These are phyloP conservation scores for Noctilio leporinus DNA, from an alignment of 2,113 vertebrate species.

Conservation along the genomic window DNA sequence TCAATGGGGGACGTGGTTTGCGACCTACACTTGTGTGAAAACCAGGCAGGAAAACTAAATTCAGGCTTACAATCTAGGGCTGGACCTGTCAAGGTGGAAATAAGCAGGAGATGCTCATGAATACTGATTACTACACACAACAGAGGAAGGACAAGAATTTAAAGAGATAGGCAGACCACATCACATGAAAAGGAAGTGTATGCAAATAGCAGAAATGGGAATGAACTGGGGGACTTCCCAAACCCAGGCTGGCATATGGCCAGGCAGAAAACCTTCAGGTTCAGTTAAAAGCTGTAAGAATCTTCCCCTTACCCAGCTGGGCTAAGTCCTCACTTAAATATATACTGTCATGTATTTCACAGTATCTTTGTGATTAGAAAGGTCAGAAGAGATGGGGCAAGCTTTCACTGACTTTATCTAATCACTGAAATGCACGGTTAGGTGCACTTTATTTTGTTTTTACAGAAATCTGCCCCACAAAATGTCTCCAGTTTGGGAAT, in stretches of 20 bases:
- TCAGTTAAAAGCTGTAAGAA: not conserved
- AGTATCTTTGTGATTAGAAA: not conserved
- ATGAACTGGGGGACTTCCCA: not conserved
- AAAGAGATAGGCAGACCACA: not conserved
- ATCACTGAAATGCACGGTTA: not conserved
- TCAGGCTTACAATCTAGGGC: not conserved
- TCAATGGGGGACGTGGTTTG: constrained; percentile 41
- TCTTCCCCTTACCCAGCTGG: not conserved
- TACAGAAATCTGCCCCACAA: not conserved
- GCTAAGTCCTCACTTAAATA: not conserved
- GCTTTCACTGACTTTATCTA: not conserved
- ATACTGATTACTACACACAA: not conserved
- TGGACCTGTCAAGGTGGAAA: constrained; percentile 6
- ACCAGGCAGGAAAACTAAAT: constrained; percentile 10
- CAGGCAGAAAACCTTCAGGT: not conserved
- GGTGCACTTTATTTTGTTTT: not conserved
- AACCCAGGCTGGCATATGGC: not conserved
- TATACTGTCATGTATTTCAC: not conserved
- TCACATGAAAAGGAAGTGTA: not conserved
- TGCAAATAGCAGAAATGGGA: not conserved
- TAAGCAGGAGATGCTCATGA: constrained; percentile 6
- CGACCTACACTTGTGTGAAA: not conserved
- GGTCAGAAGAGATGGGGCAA: not conserved
- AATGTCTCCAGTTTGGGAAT: not conserved
- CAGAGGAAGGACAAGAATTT: not conserved